Conservation (phyloP, 2,797 vertebrate species). For the Myotis findleyi region DNA sequence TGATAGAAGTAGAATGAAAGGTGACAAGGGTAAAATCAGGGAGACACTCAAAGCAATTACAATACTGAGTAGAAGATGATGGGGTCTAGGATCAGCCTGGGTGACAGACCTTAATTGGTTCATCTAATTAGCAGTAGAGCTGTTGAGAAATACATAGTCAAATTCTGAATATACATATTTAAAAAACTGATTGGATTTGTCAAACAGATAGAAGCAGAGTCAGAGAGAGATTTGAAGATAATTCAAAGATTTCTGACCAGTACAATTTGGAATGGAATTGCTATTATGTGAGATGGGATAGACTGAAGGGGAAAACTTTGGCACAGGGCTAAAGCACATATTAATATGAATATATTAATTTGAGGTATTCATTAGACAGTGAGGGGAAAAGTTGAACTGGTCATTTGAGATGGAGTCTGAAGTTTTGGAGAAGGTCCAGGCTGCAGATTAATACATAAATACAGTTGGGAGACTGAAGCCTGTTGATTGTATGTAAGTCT, state of each 20-base stretch:
- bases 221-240: not conserved
- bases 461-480: not conserved
- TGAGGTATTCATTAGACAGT: not conserved
- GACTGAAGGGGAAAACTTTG: not conserved
- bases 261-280: not conserved
- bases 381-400: not conserved
- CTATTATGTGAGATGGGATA: not conserved
- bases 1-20: not conserved
- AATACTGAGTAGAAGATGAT: not conserved
- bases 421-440: not conserved
- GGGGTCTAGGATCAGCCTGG: not conserved
- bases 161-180: not conserved
- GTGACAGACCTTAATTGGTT: not conserved
- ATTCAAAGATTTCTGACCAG: not conserved
- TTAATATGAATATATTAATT: not conserved
- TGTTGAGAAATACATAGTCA: not conserved
- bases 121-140: not conserved
- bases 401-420: not conserved
- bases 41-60: not conserved
- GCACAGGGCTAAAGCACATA: not conserved
- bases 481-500: not conserved
- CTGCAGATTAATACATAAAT: not conserved
- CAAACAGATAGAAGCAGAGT: not conserved
- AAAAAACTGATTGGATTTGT: not conserved
- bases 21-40: not conserved